phyloP scores from a whole-genome alignment of 2,888 invertebrate genomes.

The Microctonus hyperodae region DNA sequence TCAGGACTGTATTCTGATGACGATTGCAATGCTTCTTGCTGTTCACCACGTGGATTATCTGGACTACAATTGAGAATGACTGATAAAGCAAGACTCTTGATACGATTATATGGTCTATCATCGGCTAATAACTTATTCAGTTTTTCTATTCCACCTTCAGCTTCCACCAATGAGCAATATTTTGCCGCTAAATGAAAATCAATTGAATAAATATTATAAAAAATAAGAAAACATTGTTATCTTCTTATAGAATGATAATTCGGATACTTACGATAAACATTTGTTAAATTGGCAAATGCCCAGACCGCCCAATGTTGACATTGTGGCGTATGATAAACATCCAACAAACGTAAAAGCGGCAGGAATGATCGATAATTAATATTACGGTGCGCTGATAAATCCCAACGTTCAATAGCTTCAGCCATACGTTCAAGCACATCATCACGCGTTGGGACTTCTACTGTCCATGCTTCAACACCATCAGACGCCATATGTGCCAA shows the following conservation, averaged over 20 bases:
- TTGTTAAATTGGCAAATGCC: constrained; percentile 96
- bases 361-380: constrained; percentile 97
- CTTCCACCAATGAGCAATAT: constrained; percentile 87
- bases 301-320: constrained; percentile 98
- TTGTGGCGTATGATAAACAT: constrained; percentile 84
- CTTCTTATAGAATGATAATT: too few species aligned
- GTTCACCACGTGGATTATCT: constrained; percentile 34
- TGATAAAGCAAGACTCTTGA: constrained; percentile 73
- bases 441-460: constrained; percentile 74
- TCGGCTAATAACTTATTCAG: constrained; percentile 73
- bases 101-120: constrained; percentile 70
- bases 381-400: constrained; percentile 84
- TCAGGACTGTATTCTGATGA: constrained; percentile 38
- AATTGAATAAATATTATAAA: background rate
- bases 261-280: constrained; percentile 83
- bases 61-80: constrained; percentile 73
- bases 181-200: constrained; percentile 75
- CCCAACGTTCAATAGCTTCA: constrained; percentile 87
- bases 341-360: constrained; percentile 87
- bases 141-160: constrained; percentile 83
- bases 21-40: constrained; percentile 33
- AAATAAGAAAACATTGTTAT: background rate
- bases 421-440: constrained; percentile 80
- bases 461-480: constrained; percentile 83
- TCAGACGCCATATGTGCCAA: constrained; percentile 95